Evolutionary conservation across 2,888 invertebrate species (phyloP), one percentile per base, ranked within the genome.

Genomic region (Peribatodes rhomboidaria): DNA sequence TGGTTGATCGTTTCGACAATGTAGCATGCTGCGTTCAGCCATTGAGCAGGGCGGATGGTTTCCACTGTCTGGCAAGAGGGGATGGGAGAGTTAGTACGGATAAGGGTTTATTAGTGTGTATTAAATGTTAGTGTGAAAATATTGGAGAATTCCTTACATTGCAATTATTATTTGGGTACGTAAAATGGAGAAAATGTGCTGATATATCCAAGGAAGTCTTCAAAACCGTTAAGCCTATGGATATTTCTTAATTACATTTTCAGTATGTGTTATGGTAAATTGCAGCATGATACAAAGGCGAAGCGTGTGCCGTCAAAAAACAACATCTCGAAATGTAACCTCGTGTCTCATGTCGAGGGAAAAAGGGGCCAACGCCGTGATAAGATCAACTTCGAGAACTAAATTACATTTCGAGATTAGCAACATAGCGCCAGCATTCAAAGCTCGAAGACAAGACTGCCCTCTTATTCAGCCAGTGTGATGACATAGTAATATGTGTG

Each of bases 11-110:
- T 69, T 41, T 72, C 67, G 69, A 83, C 72, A 64, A 88, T 69
- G 70, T 76, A 81, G 63, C 72, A 74, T 71, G 79, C 79, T 72
- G 80, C 82, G 66, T 81, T 70, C 56, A 63, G 76, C 87, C 86
- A 88, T 27, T 69, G 72, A 63, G 82, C 61, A 37, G 75, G 72
- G 61, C 73, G 71, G 69, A 81, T 80, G 70, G 63, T 71, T 71
- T 71, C 67, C 54, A 84, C 37, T 56, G 62, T 84, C 89, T 89
- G 87, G 60, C 83, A 71, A 79, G 53, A 33, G 50, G 41, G 13
- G 54, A 44, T 31, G 39, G 13, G 69, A 69, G 66, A 71, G 63
- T 69, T 57, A 52, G 61, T 52, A 62, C 13, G 57, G 44, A 35
- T 9, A 18, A 10, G n/a, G 52, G 37, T 18, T 47, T 50, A 31